These are phyloP conservation scores for Sapajus apella DNA, from an alignment of 2,113 vertebrate species.

Conservation along the genomic window DNA sequence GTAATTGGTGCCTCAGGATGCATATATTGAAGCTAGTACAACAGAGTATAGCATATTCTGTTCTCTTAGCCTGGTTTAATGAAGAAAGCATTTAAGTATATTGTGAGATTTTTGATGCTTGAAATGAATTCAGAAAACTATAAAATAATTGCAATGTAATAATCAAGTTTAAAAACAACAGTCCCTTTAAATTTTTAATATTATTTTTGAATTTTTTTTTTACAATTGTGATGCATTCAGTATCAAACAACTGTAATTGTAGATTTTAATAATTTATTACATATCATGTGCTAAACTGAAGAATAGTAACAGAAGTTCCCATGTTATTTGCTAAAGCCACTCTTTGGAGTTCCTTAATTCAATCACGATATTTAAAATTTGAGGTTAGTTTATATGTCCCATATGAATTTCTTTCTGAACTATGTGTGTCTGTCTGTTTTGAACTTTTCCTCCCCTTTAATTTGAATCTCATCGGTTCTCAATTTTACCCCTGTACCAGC, in stretches of 20 bases:
- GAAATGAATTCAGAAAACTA: not conserved
- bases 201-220: not conserved
- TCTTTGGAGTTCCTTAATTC: not conserved
- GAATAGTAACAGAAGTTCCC: not conserved
- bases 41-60: not conserved
- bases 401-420: slow-evolving; percentile 16
- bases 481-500: not conserved
- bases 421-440: not conserved
- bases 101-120: not conserved
- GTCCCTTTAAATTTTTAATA: not conserved
- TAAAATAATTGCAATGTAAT: not conserved
- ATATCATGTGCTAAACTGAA: not conserved
- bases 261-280: not conserved
- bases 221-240: not conserved
- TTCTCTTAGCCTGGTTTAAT: not conserved
- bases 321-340: not conserved
- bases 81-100: not conserved
- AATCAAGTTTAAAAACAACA: not conserved
- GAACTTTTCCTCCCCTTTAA: not conserved
- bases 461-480: slow-evolving; percentile 28
- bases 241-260: not conserved
- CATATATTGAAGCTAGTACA: not conserved
- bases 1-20: not conserved
- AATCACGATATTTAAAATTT: not conserved
- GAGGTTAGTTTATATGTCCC: not conserved